Base-by-base conservation (phyloP, 2,797 vertebrate species). In the Takifugu ocellatus region DNA sequence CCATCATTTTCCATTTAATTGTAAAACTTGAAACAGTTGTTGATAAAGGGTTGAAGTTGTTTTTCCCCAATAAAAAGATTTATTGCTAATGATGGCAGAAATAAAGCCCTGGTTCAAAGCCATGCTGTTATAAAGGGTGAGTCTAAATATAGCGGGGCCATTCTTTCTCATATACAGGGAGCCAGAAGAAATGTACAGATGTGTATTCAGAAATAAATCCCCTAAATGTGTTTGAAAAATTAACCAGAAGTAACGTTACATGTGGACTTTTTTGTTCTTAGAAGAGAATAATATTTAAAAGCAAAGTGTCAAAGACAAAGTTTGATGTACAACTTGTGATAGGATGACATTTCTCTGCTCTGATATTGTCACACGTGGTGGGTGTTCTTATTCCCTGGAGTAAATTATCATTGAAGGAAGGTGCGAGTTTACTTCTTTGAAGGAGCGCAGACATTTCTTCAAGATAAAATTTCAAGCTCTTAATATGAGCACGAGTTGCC, bases 381-480 rank as follows among this genome's bases (percentile, higher is more conserved):
- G 68, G 48, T 69, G 31, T 33, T 33, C 31, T 33, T 33, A 60
- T 71, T 72, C 58, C 70, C 57, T 43, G 42, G 21, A 21, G 21
- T 14, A 14, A 43, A 51, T 71, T 65, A 61, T 46, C 64, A 68
- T 58, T 66, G 72, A 70, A 73, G 68, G 64, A 68, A 68, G 62
- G 59, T 45, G 68, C 72, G 55, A 65, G 77, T 77, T 75, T 33
- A 9, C 31, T 33, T 69, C 66, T 79, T 84, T 84, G 71, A 79
- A 70, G 74, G 64, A 51, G 63, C 71, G 54, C 57, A 75, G 68
- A 60, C 67, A 68, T 69, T 59, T 42, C 70, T 59, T 64, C 67
- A 75, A 70, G 66, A 84, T 81, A 71, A 83, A 79, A 84, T 63
- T 39, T 63, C 68, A 45, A 17, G 58, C 71, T 75, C 55, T 58